Base-by-base conservation (phyloP, 2,888 invertebrate species). In the Vesta saturnalis region DNA sequence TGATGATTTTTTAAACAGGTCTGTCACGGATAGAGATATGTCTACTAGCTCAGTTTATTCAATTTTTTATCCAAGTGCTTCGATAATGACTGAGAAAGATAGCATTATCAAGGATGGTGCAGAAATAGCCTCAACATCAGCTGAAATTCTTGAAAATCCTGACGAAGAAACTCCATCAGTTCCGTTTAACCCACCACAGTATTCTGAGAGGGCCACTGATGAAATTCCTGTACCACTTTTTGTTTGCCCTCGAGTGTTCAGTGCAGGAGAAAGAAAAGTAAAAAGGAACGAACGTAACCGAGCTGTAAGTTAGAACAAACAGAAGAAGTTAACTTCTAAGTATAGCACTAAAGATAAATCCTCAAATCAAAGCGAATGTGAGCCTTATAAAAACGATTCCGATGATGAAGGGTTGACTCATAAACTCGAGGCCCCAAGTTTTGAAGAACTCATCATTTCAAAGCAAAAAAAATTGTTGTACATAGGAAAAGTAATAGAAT, bases 391-490 rank as follows among this genome's bases (percentile, higher is more conserved):
- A 15, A 19, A 43, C n/a, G n/a, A n/a, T 8, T 19, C 43, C 14
- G n/a, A 18, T 2, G 59, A 60, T 47, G 59, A 60, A 5, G 23
- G 19, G 1, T 61, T 18, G 23, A 57, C 49, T 52, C 54, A 54
- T 22, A 63, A 63, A 39, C 43, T 30, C 15, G 60, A 58, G 15
- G 10, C 60, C 5, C 46, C 47, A 52, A 22, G 23, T 1, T 63
- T 63, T 47, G 58, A 58, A 10, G n/a, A n/a, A n/a, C n/a, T n/a
- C n/a, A n/a, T n/a, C 16, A 49, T 1, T 49, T 49, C 16, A 49
- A 49, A 15, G 49, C 49, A 16, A 49, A 49, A 16, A 49, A 49
- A 49, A 1, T 14, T 49, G 16, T 56, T 55, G 35, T 49, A 49
- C 4, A 15, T 49, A 16, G 18, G 49, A 49, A 49, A 49, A 18